phyloP scores from a whole-genome alignment of 2,888 invertebrate genomes.

The Amiota communis region DNA sequence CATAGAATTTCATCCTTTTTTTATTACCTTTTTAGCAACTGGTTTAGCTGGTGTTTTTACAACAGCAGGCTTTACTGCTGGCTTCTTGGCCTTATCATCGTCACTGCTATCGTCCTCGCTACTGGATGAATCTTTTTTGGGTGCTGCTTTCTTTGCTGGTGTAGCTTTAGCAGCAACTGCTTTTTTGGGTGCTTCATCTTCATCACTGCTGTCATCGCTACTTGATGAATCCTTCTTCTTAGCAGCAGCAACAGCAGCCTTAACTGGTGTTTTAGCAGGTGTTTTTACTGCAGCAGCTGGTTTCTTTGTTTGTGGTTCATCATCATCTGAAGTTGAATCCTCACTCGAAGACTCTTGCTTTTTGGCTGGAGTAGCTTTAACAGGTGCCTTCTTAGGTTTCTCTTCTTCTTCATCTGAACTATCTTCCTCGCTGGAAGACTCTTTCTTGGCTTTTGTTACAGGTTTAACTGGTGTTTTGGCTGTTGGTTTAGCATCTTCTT shows the following conservation, averaged over 20 bases:
- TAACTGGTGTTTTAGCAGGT: not conserved
- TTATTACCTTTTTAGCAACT: slow-evolving; percentile 33
- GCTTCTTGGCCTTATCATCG: slow-evolving; percentile 36
- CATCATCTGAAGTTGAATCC: slow-evolving; percentile 62
- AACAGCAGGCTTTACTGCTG: slow-evolving; percentile 21
- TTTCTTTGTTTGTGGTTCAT: slow-evolving; percentile 52
- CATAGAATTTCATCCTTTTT: slow-evolving; percentile 37
- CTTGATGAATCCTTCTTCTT: slow-evolving; percentile 39
- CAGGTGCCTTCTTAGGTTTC: slow-evolving; percentile 36
- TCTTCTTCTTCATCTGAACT: slow-evolving; percentile 45
- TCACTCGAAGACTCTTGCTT: slow-evolving; percentile 53
- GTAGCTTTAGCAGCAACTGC: slow-evolving; percentile 42
- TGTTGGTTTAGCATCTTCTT: slow-evolving; percentile 26
- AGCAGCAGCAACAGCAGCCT: slow-evolving; percentile 13
- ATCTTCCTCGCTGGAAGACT: slow-evolving; percentile 47
- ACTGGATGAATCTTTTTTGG: slow-evolving; percentile 38
- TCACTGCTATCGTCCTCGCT: slow-evolving; percentile 49
- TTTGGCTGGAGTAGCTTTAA: slow-evolving; percentile 31
- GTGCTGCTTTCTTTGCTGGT: slow-evolving; percentile 28
- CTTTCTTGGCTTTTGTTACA: slow-evolving; percentile 1
- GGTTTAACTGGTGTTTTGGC: slow-evolving; percentile 32
- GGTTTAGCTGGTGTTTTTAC: slow-evolving; percentile 40
- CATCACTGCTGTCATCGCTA: slow-evolving; percentile 45
- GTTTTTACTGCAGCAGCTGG: slow-evolving; percentile 42
- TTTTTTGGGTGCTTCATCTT: slow-evolving; percentile 47